These are phyloP conservation scores for Micromesistius poutassou DNA, from an alignment of 2,797 vertebrate species.

Conservation along the genomic window DNA sequence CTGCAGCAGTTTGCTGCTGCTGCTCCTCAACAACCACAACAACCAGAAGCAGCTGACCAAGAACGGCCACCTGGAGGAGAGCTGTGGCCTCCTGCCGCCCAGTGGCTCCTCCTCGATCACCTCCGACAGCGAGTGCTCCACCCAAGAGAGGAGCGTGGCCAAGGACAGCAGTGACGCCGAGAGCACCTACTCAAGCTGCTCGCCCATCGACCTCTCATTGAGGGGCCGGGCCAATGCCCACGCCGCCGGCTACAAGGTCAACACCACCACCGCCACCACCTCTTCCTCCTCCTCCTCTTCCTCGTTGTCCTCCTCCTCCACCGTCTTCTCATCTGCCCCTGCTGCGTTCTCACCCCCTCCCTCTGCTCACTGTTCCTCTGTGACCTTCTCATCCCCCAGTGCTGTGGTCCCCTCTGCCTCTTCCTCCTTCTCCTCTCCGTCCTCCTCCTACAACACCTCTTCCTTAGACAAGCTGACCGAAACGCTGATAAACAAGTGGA, in stretches of 20 bases:
- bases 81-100: conserved; percentile 76
- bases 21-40: conserved; percentile 95
- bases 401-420: conserved; percentile 48
- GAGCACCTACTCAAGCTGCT: conserved; percentile 91
- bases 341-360: conserved; percentile 64
- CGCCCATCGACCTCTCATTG: conserved; percentile 96
- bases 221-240: conserved; percentile 79
- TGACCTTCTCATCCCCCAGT: conserved; percentile 50
- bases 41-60: conserved; percentile 83
- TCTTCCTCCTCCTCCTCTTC: conserved; percentile 50
- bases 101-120: conserved; percentile 83
- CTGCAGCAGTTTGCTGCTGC: conserved; percentile 90
- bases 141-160: conserved; percentile 87
- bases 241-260: conserved; percentile 68
- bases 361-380: conserved; percentile 46
- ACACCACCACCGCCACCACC: conserved; percentile 66
- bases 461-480: conserved; percentile 90
- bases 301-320: conserved; percentile 63
- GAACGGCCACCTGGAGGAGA: conserved; percentile 81
- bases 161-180: conserved; percentile 95
- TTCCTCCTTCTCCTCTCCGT: conserved; percentile 54
- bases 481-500: conserved; percentile 91
- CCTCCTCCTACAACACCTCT: conserved; percentile 68
- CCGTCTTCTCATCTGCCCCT: conserved; percentile 47
- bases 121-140: conserved; percentile 89